A percentile compares a stretch with the other conserved stretches of the same genome.
Evolutionary conservation across 2,113 vertebrate genomes (phyloP).

Genomic region (Hiodon alosoides): DNA sequence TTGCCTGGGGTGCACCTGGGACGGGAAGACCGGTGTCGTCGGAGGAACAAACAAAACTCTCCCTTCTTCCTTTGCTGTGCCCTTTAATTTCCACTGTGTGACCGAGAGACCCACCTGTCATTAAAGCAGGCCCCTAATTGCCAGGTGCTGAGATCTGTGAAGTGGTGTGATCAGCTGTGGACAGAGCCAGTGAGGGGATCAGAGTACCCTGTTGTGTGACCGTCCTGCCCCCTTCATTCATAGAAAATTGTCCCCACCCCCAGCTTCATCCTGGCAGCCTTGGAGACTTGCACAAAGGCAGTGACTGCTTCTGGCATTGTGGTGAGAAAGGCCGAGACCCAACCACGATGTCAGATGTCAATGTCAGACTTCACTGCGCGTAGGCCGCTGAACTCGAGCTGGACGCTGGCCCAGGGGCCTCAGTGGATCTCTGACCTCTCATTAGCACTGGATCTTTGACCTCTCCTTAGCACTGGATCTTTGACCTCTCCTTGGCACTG

Average conservation of each 20-base stretch:
- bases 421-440: too few species aligned
- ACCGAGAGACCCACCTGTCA: conserved; percentile 51
- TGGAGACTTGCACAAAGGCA: too few species aligned
- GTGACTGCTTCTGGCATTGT: too few species aligned
- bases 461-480: too few species aligned
- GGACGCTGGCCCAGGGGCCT: too few species aligned
- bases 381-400: too few species aligned
- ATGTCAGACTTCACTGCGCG: too few species aligned
- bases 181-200: conserved; percentile 51
- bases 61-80: conserved; percentile 42
- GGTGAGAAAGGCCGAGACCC: too few species aligned
- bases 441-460: too few species aligned
- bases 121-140: conserved; percentile 63
- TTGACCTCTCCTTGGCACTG: too few species aligned
- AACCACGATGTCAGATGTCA: too few species aligned
- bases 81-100: conserved; percentile 44
- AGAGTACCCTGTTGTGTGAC: conserved; percentile 33
- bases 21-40: conserved; percentile 11
- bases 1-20: conserved; percentile 37
- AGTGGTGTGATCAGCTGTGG: conserved; percentile 46
- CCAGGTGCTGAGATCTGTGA: conserved; percentile 54
- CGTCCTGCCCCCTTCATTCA: too few species aligned
- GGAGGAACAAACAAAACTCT: conserved; percentile 37
- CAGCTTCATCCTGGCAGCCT: conserved; percentile 33
- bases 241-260: conserved; percentile 32